phyloP scores from a whole-genome alignment of 1,140 invertebrate genomes.

The Nixonia krombeini region DNA sequence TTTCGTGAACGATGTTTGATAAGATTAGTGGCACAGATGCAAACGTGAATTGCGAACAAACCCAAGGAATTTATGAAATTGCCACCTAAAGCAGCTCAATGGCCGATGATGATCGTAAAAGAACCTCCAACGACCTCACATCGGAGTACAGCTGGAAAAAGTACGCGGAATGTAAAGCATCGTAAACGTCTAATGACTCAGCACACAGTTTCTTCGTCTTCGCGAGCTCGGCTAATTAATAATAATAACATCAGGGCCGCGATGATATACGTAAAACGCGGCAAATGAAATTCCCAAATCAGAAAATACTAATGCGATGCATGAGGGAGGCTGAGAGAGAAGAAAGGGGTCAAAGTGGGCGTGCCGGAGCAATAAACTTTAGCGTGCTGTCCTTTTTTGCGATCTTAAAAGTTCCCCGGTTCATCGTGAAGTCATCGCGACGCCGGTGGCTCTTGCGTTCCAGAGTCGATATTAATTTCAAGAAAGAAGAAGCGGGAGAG shows the following conservation, averaged over 20 bases:
- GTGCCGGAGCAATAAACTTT: conserved; percentile 50
- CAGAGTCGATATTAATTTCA: conserved; percentile 50
- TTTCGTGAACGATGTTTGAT: too few species aligned
- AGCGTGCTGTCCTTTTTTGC: conserved; percentile 47
- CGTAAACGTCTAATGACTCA: conserved; percentile 1
- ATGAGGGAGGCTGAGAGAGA: conserved; percentile 14
- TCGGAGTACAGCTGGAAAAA: background rate
- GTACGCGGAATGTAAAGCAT: conserved; percentile 7
- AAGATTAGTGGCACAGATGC: too few species aligned
- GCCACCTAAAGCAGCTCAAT: too few species aligned
- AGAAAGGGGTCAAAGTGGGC: conserved; percentile 46
- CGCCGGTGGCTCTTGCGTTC: conserved; percentile 50
- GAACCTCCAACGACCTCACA: background rate
- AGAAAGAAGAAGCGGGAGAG: conserved; percentile 48
- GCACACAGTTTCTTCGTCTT: background rate
- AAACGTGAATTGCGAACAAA: too few species aligned
- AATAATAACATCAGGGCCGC: conserved; percentile 18
- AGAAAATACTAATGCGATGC: conserved; percentile 26
- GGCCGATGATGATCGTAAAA: background rate
- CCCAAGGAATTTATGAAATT: too few species aligned
- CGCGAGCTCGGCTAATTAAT: conserved; percentile 12
- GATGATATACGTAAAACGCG: conserved; percentile 10
- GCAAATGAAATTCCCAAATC: conserved; percentile 41
- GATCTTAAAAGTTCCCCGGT: conserved; percentile 47
- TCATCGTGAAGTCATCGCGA: conserved; percentile 51